A percentile compares a stretch with the other conserved stretches of the same genome.
These are phyloP conservation scores for Chelon labrosus DNA, from an alignment of 2,797 vertebrate genomes.

Conservation along the genomic window DNA sequence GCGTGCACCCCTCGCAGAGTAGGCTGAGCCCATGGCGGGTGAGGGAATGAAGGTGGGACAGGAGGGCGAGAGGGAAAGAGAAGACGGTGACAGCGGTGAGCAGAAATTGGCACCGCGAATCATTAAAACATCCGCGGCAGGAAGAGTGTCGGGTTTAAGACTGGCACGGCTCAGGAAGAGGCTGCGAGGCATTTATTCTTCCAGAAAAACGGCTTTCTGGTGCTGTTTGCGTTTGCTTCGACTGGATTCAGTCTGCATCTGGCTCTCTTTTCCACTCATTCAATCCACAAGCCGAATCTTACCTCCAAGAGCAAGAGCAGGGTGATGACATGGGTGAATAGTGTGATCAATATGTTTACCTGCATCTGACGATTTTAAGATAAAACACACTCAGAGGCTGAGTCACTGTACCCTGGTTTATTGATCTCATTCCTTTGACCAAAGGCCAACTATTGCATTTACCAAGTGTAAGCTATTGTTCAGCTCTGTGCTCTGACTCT, in stretches of 20 bases:
- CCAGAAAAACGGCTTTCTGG: background rate
- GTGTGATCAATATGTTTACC: slow-evolving; percentile 56
- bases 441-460: slow-evolving; percentile 33
- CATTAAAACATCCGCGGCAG: slow-evolving; percentile 1
- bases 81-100: slow-evolving; percentile 9
- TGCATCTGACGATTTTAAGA: slow-evolving; percentile 34
- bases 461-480: slow-evolving; percentile 17
- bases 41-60: slow-evolving; percentile 30
- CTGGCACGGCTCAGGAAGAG: background rate
- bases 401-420: slow-evolving; percentile 39
- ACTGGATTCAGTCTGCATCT: slow-evolving; percentile 3
- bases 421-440: slow-evolving; percentile 49
- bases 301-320: slow-evolving; percentile 17
- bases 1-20: slow-evolving; percentile 39
- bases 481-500: slow-evolving; percentile 16
- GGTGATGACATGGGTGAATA: slow-evolving; percentile 35
- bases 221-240: slow-evolving; percentile 8
- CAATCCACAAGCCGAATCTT: background rate
- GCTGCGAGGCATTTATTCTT: slow-evolving; percentile 1
- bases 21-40: slow-evolving; percentile 34
- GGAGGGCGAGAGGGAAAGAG: slow-evolving; percentile 20
- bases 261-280: slow-evolving; percentile 16
- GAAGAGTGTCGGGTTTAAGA: slow-evolving; percentile 14
- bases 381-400: slow-evolving; percentile 48
- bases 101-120: slow-evolving; percentile 15